Percentiles rank a stretch among this genome's conserved stretches.
Evolutionary conservation across 2,113 vertebrate species (phyloP).

Genomic region (Solea senegalensis): DNA sequence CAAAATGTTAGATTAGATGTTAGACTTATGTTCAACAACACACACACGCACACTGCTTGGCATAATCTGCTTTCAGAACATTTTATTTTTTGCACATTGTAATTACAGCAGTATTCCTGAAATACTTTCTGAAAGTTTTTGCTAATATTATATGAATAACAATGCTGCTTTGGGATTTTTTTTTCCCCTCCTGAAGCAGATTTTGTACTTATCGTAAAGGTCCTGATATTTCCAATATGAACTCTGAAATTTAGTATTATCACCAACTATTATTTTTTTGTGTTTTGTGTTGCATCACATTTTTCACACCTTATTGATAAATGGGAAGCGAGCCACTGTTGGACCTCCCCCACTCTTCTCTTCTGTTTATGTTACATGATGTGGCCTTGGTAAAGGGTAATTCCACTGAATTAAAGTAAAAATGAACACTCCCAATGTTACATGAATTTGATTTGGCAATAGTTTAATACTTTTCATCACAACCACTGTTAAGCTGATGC

Average conservation of each 20-base stretch:
- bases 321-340: background rate
- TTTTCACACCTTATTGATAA: conserved; percentile 16
- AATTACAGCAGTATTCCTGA: conserved; percentile 44
- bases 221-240: conserved; percentile 37
- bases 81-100: conserved; percentile 57
- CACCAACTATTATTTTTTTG: conserved; percentile 14
- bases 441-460: background rate
- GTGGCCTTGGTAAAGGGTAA: conserved; percentile 27
- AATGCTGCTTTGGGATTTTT: conserved; percentile 34
- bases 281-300: conserved; percentile 28
- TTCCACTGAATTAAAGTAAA: conserved; percentile 58
- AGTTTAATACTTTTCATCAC: background rate
- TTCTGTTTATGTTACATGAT: conserved; percentile 13
- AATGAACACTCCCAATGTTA: conserved; percentile 9
- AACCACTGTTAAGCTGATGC: conserved; percentile 27
- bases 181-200: conserved; percentile 23
- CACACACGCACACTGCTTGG: conserved; percentile 22
- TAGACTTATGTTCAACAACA: conserved; percentile 15
- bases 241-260: conserved; percentile 16
- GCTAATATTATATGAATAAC: conserved; percentile 48
- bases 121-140: conserved; percentile 41
- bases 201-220: conserved; percentile 43
- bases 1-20: background rate
- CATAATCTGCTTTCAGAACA: conserved; percentile 46
- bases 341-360: background rate